These are phyloP conservation scores for Lasioglossum albipes DNA, from an alignment of 1,140 invertebrate genomes.

Conservation along the genomic window DNA sequence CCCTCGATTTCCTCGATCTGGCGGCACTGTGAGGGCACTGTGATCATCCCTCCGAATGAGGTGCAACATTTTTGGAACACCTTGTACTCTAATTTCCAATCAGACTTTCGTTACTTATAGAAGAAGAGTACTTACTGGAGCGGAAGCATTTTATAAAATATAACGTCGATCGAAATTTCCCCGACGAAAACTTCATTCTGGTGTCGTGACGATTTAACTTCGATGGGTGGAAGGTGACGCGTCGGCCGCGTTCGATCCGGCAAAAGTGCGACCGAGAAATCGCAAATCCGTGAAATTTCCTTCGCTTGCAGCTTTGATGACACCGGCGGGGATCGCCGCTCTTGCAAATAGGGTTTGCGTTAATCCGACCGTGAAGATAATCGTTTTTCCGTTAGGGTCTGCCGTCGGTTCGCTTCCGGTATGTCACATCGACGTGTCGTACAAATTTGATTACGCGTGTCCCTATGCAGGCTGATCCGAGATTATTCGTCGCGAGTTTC, in stretches of 20 bases:
- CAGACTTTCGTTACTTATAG: background rate
- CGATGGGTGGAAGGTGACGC: background rate
- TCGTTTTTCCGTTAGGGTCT: conserved; percentile 63
- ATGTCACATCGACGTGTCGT: conserved; percentile 35
- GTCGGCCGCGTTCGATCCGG: background rate
- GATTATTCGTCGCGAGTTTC: background rate
- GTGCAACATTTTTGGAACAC: too few relatives aligned
- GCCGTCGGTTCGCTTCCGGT: conserved; percentile 43
- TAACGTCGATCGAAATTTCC: background rate
- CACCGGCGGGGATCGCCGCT: conserved; percentile 44
- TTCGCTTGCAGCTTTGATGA: conserved; percentile 45
- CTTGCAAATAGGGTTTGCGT: conserved; percentile 49
- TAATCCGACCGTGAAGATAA: conserved; percentile 63
- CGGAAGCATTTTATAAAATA: background rate
- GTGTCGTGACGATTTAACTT: background rate
- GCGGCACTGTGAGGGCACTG: too few relatives aligned
- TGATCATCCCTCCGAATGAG: too few relatives aligned
- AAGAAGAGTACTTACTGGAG: background rate
- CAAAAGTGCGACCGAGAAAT: conserved; percentile 32
- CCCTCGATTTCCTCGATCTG: too few relatives aligned
- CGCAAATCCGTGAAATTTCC: conserved; percentile 46
- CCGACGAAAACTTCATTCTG: background rate
- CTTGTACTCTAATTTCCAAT: too few relatives aligned
- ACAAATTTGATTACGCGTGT: conserved; percentile 28
- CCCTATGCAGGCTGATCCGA: background rate